Conservation (phyloP, 2,888 invertebrate genomes). For the Conchocele bisecta region DNA sequence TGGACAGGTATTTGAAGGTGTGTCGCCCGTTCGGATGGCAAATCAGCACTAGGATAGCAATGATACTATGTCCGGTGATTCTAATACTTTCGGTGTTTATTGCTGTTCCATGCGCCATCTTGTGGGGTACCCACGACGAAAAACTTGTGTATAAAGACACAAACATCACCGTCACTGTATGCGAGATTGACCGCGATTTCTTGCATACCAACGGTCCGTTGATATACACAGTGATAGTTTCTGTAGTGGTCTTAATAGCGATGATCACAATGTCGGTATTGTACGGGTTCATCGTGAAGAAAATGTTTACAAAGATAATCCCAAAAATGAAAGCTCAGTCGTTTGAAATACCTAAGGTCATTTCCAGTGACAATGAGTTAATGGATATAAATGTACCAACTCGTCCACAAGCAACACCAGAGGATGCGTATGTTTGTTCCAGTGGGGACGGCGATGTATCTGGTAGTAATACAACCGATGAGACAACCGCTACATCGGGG, state of each 20-base stretch:
- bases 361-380: too few relatives aligned
- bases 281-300: too few relatives aligned
- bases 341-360: too few relatives aligned
- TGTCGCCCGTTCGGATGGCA: slow-evolving; percentile 59
- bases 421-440: too few relatives aligned
- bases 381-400: too few relatives aligned
- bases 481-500: too few relatives aligned
- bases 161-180: slow-evolving; percentile 12
- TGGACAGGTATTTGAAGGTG: slow-evolving; percentile 67
- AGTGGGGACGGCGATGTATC: too few relatives aligned
- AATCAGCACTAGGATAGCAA: slow-evolving; percentile 14
- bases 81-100: slow-evolving; percentile 1
- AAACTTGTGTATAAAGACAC: background rate
- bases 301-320: too few relatives aligned
- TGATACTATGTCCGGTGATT: background rate
- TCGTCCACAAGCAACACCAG: too few relatives aligned
- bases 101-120: slow-evolving; percentile 10
- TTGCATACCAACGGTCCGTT: background rate
- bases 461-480: too few relatives aligned
- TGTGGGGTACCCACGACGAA: slow-evolving; percentile 22
- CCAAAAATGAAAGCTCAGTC: too few relatives aligned
- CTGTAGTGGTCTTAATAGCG: background rate
- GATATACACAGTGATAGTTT: background rate
- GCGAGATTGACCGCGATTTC: slow-evolving; percentile 9
- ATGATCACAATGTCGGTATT: slow-evolving; percentile 4